Conservation (phyloP, 2,113 vertebrate species). For the Rhinolophus ferrumequinum region DNA sequence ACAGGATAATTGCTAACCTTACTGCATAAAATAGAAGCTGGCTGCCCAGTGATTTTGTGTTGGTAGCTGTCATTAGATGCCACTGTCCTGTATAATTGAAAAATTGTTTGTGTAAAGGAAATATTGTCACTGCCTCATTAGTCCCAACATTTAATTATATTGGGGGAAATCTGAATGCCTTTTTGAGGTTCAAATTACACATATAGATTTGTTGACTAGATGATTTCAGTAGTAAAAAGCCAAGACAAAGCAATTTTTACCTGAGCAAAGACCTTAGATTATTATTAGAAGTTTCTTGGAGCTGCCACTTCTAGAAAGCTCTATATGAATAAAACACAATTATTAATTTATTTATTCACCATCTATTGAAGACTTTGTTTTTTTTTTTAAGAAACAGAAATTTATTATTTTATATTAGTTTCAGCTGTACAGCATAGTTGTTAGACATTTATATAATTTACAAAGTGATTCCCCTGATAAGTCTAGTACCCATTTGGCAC, state of each 20-base stretch:
- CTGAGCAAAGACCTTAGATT: conserved; percentile 26
- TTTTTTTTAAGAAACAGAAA: background rate
- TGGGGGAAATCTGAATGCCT: conserved; percentile 50
- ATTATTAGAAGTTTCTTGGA: background rate
- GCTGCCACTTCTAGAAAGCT: conserved; percentile 32
- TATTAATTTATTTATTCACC: conserved; percentile 8
- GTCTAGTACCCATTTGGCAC: too few relatives aligned
- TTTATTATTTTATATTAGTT: too few relatives aligned
- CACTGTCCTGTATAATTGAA: conserved; percentile 77
- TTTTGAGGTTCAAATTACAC: conserved; percentile 58
- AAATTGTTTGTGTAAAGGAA: conserved; percentile 75
- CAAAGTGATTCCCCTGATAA: too few relatives aligned
- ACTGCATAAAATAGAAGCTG: conserved; percentile 71
- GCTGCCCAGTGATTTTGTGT: conserved; percentile 69
- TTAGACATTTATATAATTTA: too few relatives aligned
- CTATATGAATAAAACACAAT: conserved; percentile 40
- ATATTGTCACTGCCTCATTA: conserved; percentile 71
- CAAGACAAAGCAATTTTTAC: conserved; percentile 21
- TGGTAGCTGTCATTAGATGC: conserved; percentile 70
- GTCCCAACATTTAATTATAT: conserved; percentile 60
- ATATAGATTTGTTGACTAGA: conserved; percentile 21
- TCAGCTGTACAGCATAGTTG: too few relatives aligned
- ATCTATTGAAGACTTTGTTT: too few relatives aligned
- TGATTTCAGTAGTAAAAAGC: conserved; percentile 28
- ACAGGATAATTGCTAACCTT: conserved; percentile 78